Percentiles rank a stretch among this genome's conserved stretches.
Evolutionary conservation across 2,888 invertebrate genomes (phyloP).

Genomic region (Rhodophaea formosa): DNA sequence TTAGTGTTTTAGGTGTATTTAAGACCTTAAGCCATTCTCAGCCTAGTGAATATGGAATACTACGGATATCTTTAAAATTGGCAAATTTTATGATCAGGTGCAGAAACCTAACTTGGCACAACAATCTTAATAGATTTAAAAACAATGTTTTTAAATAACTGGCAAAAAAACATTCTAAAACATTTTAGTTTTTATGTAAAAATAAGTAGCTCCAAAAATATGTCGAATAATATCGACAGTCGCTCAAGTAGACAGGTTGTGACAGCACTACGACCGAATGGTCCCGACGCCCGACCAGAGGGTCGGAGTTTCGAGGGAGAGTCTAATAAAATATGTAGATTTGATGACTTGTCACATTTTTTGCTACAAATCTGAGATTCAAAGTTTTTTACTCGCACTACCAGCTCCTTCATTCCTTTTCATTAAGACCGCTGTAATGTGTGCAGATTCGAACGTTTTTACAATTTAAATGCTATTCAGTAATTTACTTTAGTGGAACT

Average conservation of each 20-base stretch:
- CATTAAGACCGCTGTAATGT: slow-evolving; percentile 53
- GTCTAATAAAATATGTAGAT: slow-evolving; percentile 81
- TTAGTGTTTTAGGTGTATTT: no score
- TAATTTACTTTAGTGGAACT: neutral
- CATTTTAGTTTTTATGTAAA: no score
- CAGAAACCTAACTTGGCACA: no score
- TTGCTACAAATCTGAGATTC: slow-evolving; percentile 78
- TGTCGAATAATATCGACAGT: no score
- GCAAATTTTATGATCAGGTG: no score
- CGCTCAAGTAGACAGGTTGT: neutral
- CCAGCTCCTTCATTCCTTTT: slow-evolving; percentile 47
- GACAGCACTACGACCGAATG: slow-evolving; percentile 55
- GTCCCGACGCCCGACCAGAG: slow-evolving; percentile 63
- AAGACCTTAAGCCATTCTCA: no score
- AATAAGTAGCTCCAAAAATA: neutral
- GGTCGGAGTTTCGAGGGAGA: slow-evolving; percentile 69
- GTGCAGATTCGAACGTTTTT: slow-evolving; percentile 28
- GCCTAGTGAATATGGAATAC: no score
- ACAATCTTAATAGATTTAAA: no score
- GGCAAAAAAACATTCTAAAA: no score
- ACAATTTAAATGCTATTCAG: slow-evolving; percentile 17
- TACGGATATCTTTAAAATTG: no score
- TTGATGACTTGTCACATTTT: slow-evolving; percentile 82
- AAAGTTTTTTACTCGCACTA: slow-evolving; percentile 71
- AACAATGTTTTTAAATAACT: no score